phyloP scores from a whole-genome alignment of 1,140 invertebrate species.

The Aporrectodea caliginosa region DNA sequence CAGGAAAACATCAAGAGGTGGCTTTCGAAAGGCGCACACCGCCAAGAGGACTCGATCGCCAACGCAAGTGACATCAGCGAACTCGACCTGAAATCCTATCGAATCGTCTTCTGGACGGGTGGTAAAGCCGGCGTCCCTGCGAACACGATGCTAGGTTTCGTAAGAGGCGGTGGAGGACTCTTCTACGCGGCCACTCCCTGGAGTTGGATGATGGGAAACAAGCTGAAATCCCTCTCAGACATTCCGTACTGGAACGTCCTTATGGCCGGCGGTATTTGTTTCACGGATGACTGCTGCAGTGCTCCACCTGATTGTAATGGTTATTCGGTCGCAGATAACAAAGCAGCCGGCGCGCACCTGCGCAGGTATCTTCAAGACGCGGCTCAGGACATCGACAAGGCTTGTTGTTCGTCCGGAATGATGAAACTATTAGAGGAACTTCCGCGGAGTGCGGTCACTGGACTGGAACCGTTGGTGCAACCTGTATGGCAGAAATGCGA shows the following conservation, averaged over 20 bases:
- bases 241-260: slow-evolving; percentile 23
- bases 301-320: neutral
- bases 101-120: neutral
- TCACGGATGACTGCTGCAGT: neutral
- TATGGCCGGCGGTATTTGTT: slow-evolving; percentile 9
- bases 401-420: neutral
- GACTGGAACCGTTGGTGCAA: neutral
- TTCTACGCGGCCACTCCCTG: slow-evolving; percentile 25
- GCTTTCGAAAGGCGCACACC: neutral
- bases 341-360: neutral
- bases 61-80: neutral
- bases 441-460: neutral
- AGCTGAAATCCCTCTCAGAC: slow-evolving; percentile 3
- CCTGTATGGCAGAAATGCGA: neutral
- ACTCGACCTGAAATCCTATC: neutral
- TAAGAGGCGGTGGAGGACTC: slow-evolving; percentile 24
- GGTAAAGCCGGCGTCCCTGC: neutral
- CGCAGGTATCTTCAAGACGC: neutral
- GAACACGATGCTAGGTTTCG: neutral
- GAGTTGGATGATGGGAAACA: slow-evolving; percentile 28
- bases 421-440: neutral
- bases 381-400: neutral
- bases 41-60: neutral
- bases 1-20: neutral
- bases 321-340: slow-evolving; percentile 4